These are phyloP conservation scores for Pogonocichla stellata DNA, from an alignment of 2,113 vertebrate genomes.

Conservation along the genomic window DNA sequence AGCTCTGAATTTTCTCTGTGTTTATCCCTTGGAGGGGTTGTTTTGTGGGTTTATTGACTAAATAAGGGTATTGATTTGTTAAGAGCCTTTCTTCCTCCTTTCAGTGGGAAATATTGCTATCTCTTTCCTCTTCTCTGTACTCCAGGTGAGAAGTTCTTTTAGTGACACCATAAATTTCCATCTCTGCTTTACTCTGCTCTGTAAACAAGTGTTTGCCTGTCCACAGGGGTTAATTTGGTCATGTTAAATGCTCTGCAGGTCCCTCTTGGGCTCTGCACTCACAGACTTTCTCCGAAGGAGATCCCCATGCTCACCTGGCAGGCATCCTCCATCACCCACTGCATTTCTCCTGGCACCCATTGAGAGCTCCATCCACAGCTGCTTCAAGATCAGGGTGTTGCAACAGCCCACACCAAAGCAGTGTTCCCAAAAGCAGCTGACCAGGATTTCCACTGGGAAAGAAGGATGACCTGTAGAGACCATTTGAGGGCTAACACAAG, in stretches of 20 bases:
- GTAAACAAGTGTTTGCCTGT: constrained; percentile 73
- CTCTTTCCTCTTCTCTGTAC: constrained; percentile 7
- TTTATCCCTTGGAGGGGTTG: constrained; percentile 54
- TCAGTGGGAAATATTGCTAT: constrained; percentile 64
- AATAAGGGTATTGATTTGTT: constrained; percentile 73
- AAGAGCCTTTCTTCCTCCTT: constrained; percentile 77
- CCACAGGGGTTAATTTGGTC: constrained; percentile 74
- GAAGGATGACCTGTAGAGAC: background rate
- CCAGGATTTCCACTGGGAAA: background rate
- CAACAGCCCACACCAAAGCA: background rate
- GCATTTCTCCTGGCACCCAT: background rate
- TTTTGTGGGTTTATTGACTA: constrained; percentile 74
- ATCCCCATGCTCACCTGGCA: background rate
- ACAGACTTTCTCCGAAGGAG: background rate
- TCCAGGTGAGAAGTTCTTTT: constrained; percentile 68
- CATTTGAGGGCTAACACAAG: background rate
- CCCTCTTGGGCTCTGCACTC: background rate
- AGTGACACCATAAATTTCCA: constrained; percentile 74
- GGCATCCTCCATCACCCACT: background rate
- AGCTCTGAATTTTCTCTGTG: constrained; percentile 57
- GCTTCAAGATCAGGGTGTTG: background rate
- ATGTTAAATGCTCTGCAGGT: constrained; percentile 30
- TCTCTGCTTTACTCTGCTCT: constrained; percentile 61
- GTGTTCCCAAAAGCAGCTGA: background rate
- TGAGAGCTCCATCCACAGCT: background rate